phyloP scores from a whole-genome alignment of 1,140 invertebrate species.

The Drosophila truncata region DNA sequence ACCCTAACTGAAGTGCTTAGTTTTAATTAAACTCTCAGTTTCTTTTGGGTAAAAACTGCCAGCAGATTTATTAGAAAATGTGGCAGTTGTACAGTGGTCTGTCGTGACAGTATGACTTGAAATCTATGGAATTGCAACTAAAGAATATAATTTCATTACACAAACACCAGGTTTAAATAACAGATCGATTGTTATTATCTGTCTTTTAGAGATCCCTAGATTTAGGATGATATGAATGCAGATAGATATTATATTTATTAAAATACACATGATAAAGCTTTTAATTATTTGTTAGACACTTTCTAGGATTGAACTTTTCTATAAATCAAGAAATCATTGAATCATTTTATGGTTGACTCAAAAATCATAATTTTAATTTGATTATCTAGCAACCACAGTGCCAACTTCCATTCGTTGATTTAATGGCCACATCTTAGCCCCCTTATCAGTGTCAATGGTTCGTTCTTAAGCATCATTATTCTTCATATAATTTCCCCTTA shows the following conservation, averaged over 20 bases:
- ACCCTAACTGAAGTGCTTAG: conserved; percentile 13
- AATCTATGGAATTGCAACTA: neutral
- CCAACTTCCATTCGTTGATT: neutral
- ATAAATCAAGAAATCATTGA: neutral
- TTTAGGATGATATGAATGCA: no score
- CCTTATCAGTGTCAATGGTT: conserved; percentile 17
- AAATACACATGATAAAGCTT: no score
- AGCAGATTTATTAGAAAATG: conserved; percentile 13
- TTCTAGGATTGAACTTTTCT: neutral
- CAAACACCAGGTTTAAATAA: neutral
- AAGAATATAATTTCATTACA: neutral
- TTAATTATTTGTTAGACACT: no score
- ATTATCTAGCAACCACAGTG: neutral
- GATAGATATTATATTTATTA: no score
- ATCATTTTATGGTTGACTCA: no score
- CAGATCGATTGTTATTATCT: neutral
- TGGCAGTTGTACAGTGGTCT: conserved; percentile 7
- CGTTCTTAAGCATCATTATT: neutral
- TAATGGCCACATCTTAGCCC: neutral
- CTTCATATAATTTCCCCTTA: neutral
- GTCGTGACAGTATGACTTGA: neutral
- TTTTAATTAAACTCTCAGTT: conserved; percentile 21
- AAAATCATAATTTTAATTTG: no score
- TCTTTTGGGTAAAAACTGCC: conserved; percentile 13
- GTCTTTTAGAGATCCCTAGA: neutral